These are phyloP conservation scores for Pristionchus arcanus DNA, from an alignment of 2,888 invertebrate genomes.

Conservation along the genomic window DNA sequence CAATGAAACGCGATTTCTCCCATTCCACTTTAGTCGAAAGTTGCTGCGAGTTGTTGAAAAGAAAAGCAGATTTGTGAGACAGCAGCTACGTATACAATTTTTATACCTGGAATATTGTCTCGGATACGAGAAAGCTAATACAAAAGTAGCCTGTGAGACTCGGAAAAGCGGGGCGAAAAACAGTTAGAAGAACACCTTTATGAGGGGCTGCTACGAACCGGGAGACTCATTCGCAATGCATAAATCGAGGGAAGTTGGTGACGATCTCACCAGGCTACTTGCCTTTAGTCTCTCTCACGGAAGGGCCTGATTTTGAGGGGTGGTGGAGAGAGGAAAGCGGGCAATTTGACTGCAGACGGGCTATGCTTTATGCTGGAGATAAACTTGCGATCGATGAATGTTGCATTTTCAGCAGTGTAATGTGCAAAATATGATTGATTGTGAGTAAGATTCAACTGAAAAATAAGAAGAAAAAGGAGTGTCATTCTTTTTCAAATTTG, in stretches of 20 bases:
- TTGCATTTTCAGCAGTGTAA: too few relatives aligned
- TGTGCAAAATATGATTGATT: too few relatives aligned
- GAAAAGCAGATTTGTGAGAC: neutral
- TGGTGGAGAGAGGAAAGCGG: neutral
- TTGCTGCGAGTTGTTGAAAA: too few relatives aligned
- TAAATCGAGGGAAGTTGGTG: constrained; percentile 4
- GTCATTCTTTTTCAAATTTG: neutral
- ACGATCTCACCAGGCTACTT: constrained; percentile 5
- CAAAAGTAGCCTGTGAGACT: neutral
- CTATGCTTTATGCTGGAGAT: too few relatives aligned
- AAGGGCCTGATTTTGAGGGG: neutral
- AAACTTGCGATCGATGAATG: too few relatives aligned
- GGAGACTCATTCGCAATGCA: neutral
- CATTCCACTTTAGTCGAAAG: too few relatives aligned
- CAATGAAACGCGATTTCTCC: too few relatives aligned
- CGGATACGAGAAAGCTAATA: neutral
- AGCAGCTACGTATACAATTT: neutral
- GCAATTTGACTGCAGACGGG: too few relatives aligned
- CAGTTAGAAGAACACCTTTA: constrained; percentile 8
- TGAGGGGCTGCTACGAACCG: neutral
- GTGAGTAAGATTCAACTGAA: too few relatives aligned
- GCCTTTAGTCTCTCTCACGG: neutral
- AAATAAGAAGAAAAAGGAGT: too few relatives aligned
- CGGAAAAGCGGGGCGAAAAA: neutral
- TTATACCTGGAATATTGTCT: neutral